Evolutionary conservation across 2,113 vertebrate species (phyloP), one percentile per base, ranked within the genome.

Genomic region (Microcebus tavaratra): DNA sequence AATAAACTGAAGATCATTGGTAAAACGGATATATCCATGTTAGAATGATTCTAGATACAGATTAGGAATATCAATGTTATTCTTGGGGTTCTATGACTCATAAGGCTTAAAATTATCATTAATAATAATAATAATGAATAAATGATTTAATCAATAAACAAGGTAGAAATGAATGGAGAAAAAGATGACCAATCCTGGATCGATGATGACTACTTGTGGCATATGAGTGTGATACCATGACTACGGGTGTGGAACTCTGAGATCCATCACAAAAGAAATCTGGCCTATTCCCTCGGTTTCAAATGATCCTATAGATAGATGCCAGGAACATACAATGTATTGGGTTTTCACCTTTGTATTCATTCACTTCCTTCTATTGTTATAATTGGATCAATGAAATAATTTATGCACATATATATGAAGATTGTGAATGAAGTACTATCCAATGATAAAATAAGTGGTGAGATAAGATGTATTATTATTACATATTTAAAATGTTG

Each of bases 121-220:
- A 57, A 57, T 61, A 70, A 21, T 61, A 70, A 17, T 55, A 55
- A 55, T 55, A 55, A 59, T 55, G 27, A 50, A 65, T 34, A 67
- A 57, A 7, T 50, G 25, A 72, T 12, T 34, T 53, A 53, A 31
- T 84, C 70, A 63, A 6, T 48, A 45, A 21, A 20, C 12, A 25
- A 45, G 18, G 14, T 61, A 88, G 48, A 59, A 34, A 10, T 29
- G 68, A 5, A 29, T 17, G 27, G 63, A 57, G 31, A 20, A 23
- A 79, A 42, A 5, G n/a, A 15, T 13, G 8, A 25, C 15, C 4
- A 20, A 3, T 73, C 1, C 25, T 42, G 23, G 25, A 39, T 39
- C 20, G 2, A 0, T 18, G 48, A 36, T 53, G 39, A 23, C 9
- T 11, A 6, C 12, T n/a, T 5, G 29, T 73, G 5, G 8, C 14